Evolutionary conservation across 1,140 invertebrate genomes (phyloP), one percentile per base, ranked within the genome.

Genomic region (Philopotamus ludificatus): DNA sequence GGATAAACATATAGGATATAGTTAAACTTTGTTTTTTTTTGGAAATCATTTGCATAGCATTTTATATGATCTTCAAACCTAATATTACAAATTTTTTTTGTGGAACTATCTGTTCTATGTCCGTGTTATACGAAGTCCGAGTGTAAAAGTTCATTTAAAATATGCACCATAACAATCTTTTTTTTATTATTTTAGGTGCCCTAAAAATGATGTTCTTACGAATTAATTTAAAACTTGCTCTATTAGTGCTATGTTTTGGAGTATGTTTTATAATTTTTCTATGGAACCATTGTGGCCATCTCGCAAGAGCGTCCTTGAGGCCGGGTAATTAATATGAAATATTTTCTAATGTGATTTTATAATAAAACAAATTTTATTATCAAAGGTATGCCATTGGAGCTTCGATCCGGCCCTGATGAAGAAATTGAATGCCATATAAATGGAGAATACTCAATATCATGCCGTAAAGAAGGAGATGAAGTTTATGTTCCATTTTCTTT

Each of bases 401-500:
- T 63, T 22, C 50, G 62, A 41, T 63, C 68, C 34, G 39, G 12
- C 1, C n/a, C 47, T 41, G 64, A 58, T 39, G 87, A 92, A 75
- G 90, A 92, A 73, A 92, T 96, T 64, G 91, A 94, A 67, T 97
- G 94, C 77, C 79, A 87, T 47, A 96, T 97, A 73, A 95, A 97
- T 80, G 91, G 90, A 47, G 92, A 94, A 73, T 93, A 92, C 74
- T 87, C 87, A 2, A 85, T 97, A 68, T 84, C 86, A 16, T 96
- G 94, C 79, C 85, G 87, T 47, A 88, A 89, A 68, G 91, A 94
- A 77, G 86, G 85, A n/a, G 87, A 88, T 72, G 93, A 96, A 82
- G 88, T 97, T 12, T 97, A 90, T 75, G 76, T 97, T 70, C 94
- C 95, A 12, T 97, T 97, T 80, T 90, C 89, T 18, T 97, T 97